phyloP scores from a whole-genome alignment of 2,888 invertebrate genomes.

The Arenicola marina region DNA sequence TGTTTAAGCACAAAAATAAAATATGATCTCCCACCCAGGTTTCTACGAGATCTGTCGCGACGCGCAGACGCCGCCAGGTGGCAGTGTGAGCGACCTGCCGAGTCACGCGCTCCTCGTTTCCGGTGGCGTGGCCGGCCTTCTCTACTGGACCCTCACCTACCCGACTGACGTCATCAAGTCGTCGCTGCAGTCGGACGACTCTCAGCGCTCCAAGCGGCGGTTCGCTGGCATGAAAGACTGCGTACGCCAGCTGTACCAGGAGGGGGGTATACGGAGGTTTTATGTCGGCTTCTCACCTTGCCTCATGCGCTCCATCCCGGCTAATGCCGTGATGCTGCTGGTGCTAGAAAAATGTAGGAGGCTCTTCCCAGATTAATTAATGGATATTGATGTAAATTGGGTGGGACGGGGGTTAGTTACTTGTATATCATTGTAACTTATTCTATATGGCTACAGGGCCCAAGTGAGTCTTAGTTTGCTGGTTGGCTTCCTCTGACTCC shows the following conservation, averaged over 20 bases:
- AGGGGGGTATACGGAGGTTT: slow-evolving; percentile 32
- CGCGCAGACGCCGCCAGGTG: slow-evolving; percentile 24
- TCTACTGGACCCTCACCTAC: slow-evolving; percentile 36
- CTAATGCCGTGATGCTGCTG: slow-evolving; percentile 32
- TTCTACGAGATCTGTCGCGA: slow-evolving; percentile 26
- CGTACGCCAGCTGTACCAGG: slow-evolving; percentile 27
- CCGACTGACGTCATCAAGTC: slow-evolving; percentile 38
- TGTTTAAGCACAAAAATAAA: too few relatives aligned
- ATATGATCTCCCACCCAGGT: too few relatives aligned
- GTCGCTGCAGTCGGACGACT: slow-evolving; percentile 33
- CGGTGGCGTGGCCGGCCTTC: slow-evolving; percentile 31
- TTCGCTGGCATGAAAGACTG: slow-evolving; percentile 30
- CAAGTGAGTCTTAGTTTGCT: too few relatives aligned
- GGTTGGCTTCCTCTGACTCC: too few relatives aligned
- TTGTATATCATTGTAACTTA: too few relatives aligned
- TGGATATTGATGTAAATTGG: too few relatives aligned
- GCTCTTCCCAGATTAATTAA: too few relatives aligned
- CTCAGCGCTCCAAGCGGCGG: slow-evolving; percentile 17
- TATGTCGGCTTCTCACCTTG: slow-evolving; percentile 34
- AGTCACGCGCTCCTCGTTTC: slow-evolving; percentile 19
- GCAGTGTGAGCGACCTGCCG: slow-evolving; percentile 19
- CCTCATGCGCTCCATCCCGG: slow-evolving; percentile 35
- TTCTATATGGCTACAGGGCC: too few relatives aligned
- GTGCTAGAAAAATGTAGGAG: slow-evolving; percentile 24
- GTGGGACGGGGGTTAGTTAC: too few relatives aligned